Evolutionary conservation across 2,113 vertebrate species (phyloP).

Genomic region (Pycnonotus jocosus): DNA sequence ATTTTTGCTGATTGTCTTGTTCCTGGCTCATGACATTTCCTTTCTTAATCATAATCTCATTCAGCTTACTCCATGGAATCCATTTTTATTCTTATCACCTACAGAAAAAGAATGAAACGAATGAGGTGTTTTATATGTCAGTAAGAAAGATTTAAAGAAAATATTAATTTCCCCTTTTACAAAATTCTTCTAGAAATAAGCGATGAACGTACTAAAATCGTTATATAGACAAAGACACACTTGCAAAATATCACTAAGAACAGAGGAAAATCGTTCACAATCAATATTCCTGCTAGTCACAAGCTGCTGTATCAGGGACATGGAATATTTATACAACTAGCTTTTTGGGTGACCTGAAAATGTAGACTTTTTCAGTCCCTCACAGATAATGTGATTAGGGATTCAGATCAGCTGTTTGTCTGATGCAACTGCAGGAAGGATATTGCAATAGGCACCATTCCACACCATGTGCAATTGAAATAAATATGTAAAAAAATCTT

Average conservation of each 20-base stretch:
- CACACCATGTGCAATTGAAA: not conserved
- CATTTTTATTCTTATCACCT: not conserved
- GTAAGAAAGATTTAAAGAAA: not conserved
- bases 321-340: not conserved
- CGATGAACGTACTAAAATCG: not conserved
- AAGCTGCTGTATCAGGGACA: not conserved
- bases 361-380: not conserved
- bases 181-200: not conserved
- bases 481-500: not conserved
- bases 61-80: accelerated
- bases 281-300: not conserved
- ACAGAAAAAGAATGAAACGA: not conserved
- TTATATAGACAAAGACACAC: not conserved
- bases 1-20: not conserved
- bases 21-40: not conserved
- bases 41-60: not conserved
- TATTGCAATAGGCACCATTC: not conserved
- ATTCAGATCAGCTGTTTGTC: not conserved
- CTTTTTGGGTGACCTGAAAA: not conserved
- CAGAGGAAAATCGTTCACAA: not conserved
- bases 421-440: not conserved
- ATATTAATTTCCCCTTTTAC: not conserved
- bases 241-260: not conserved
- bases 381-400: not conserved
- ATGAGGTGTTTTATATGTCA: not conserved